Conservation (phyloP, 1,140 invertebrate species). For the Dendrolimus kikuchii region DNA sequence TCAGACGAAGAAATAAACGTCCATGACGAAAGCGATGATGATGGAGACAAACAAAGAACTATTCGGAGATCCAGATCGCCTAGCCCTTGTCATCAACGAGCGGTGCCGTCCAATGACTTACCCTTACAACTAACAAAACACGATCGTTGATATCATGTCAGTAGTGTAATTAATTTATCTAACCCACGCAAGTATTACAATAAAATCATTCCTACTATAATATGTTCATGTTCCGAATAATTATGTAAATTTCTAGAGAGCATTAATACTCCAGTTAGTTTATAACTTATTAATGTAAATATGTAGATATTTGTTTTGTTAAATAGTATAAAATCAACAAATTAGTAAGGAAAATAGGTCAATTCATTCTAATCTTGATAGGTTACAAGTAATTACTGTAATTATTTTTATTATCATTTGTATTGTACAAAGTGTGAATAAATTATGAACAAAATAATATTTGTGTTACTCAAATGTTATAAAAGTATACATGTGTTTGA, state of each 20-base stretch:
- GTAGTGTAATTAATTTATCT: slow-evolving; percentile 35
- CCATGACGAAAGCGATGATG: slow-evolving; percentile 75
- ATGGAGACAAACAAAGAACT: slow-evolving; percentile 41
- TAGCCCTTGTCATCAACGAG: slow-evolving; percentile 41
- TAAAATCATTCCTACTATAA: slow-evolving; percentile 32
- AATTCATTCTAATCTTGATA: no score
- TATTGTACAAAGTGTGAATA: slow-evolving; percentile 3
- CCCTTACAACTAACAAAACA: slow-evolving; percentile 69
- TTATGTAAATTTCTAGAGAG: slow-evolving; percentile 36
- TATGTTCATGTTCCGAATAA: slow-evolving; percentile 46
- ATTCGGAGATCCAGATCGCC: slow-evolving; percentile 45
- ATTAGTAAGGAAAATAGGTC: slow-evolving; percentile 1
- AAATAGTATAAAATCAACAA: slow-evolving; percentile 35
- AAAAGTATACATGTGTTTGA: no score
- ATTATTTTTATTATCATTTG: slow-evolving; percentile 35
- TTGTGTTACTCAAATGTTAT: no score
- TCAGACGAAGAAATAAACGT: slow-evolving; percentile 83
- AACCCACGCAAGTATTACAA: slow-evolving; percentile 36
- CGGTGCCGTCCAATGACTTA: slow-evolving; percentile 45
- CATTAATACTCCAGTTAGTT: slow-evolving; percentile 39
- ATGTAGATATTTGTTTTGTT: slow-evolving; percentile 44
- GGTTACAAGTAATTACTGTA: slow-evolving; percentile 1
- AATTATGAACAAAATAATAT: slow-evolving; percentile 3
- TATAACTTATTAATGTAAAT: slow-evolving; percentile 62
- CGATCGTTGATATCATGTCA: slow-evolving; percentile 55